Conservation (phyloP, 2,888 invertebrate species). For the Diplolepis rosae region DNA sequence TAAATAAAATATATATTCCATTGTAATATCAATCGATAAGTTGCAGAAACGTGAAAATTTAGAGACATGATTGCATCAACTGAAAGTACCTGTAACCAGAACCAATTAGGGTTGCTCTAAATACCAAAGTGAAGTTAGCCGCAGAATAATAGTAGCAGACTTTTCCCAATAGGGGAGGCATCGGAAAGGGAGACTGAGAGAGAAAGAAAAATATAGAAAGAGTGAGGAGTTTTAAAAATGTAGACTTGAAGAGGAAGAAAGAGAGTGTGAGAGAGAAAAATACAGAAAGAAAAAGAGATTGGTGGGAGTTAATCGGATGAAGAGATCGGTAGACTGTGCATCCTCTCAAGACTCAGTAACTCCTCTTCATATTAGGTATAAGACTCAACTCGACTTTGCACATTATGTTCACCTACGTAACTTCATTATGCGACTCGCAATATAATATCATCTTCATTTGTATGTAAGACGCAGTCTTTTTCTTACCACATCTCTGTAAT, state of each 20-base stretch:
- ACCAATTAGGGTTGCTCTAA: conserved; percentile 44
- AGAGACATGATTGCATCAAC: too few relatives aligned
- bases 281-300: conserved; percentile 24
- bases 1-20: too few relatives aligned
- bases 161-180: conserved; percentile 12
- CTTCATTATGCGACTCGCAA: conserved; percentile 27
- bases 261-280: not conserved
- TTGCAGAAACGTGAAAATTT: not conserved
- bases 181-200: conserved; percentile 13
- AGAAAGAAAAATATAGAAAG: not conserved
- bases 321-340: conserved; percentile 66
- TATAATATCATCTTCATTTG: conserved; percentile 28
- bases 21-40: not conserved
- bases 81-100: conserved; percentile 18
- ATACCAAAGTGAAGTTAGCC: conserved; percentile 38
- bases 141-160: not conserved
- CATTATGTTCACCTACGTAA: conserved; percentile 9
- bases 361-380: conserved; percentile 39
- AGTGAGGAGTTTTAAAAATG: not conserved
- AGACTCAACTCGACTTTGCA: conserved; percentile 24
- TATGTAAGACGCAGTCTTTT: conserved; percentile 27
- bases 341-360: conserved; percentile 54
- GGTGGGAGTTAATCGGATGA: conserved; percentile 65
- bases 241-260: not conserved
- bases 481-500: conserved; percentile 20